Evolutionary conservation across 2,113 vertebrate species (phyloP).

Genomic region (Pelecanus crispus): DNA sequence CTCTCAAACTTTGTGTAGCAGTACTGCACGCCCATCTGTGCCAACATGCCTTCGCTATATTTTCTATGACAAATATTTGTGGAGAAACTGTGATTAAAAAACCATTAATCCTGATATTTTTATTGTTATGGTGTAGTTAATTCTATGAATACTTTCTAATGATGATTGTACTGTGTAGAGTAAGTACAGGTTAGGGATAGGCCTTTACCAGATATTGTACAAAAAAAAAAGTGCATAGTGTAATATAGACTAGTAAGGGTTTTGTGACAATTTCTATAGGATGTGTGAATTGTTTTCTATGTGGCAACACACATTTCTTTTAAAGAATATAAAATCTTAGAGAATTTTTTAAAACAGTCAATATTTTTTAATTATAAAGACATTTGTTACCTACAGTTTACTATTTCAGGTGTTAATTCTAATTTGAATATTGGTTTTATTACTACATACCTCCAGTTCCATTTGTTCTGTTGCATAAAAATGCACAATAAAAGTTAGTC

Average conservation of each 20-base stretch:
- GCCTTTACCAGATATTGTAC: slow-evolving; percentile 65
- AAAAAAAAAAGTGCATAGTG: slow-evolving; percentile 71
- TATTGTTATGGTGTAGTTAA: slow-evolving; percentile 77
- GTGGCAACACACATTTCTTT: slow-evolving; percentile 76
- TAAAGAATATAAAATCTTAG: slow-evolving; percentile 70
- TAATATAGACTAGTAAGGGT: slow-evolving; percentile 76
- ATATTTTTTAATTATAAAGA: slow-evolving; percentile 81
- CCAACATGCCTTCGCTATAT: slow-evolving; percentile 76
- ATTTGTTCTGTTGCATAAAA: slow-evolving; percentile 77
- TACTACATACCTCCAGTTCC: slow-evolving; percentile 77
- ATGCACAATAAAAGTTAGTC: slow-evolving; percentile 79
- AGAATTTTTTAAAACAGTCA: slow-evolving; percentile 76
- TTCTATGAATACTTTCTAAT: slow-evolving; percentile 77
- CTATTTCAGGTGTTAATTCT: slow-evolving; percentile 75
- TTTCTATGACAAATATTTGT: slow-evolving; percentile 78
- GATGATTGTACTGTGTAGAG: slow-evolving; percentile 74
- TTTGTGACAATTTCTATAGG: slow-evolving; percentile 77
- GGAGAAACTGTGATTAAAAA: slow-evolving; percentile 76
- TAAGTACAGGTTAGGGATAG: slow-evolving; percentile 69
- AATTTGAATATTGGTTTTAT: slow-evolving; percentile 79
- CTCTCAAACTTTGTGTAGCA: slow-evolving; percentile 62
- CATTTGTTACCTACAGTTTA: slow-evolving; percentile 79
- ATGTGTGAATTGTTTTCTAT: slow-evolving; percentile 78
- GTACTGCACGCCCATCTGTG: slow-evolving; percentile 52
- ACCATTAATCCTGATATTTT: slow-evolving; percentile 76